These are phyloP conservation scores for Agraylea sexmaculata DNA, from an alignment of 1,140 invertebrate genomes.

Conservation along the genomic window DNA sequence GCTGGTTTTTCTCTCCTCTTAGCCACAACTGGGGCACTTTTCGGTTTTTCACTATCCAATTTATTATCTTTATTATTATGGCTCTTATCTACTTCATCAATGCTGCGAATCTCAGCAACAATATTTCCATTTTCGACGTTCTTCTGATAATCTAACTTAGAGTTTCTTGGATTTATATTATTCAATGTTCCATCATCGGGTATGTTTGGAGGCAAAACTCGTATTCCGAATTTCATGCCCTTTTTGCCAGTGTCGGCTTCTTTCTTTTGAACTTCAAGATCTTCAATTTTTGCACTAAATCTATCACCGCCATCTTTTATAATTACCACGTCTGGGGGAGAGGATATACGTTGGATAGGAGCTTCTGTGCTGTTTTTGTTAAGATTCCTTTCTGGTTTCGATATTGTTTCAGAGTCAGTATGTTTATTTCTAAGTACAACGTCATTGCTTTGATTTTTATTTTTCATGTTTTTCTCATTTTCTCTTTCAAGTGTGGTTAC, in stretches of 20 bases:
- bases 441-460: conserved; percentile 26
- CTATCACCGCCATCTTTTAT: conserved; percentile 21
- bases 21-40: conserved; percentile 33
- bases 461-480: conserved; percentile 39
- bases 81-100: conserved; percentile 38
- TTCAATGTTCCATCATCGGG: conserved; percentile 36
- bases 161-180: conserved; percentile 33
- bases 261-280: conserved; percentile 32
- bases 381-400: conserved; percentile 34
- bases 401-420: conserved; percentile 7
- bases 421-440: conserved; percentile 8
- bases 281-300: conserved; percentile 28
- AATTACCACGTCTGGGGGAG: conserved; percentile 19
- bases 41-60: conserved; percentile 32
- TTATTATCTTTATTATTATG: conserved; percentile 20
- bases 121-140: conserved; percentile 34
- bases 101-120: conserved; percentile 31
- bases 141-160: conserved; percentile 28
- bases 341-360: conserved; percentile 7
- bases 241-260: conserved; percentile 38
- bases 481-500: conserved; percentile 38
- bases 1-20: conserved; percentile 38
- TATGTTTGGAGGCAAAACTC: conserved; percentile 47
- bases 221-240: conserved; percentile 56
- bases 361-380: conserved; percentile 29